These are phyloP conservation scores for Platycnemis pennipes DNA, from an alignment of 2,888 invertebrate genomes.

Conservation along the genomic window DNA sequence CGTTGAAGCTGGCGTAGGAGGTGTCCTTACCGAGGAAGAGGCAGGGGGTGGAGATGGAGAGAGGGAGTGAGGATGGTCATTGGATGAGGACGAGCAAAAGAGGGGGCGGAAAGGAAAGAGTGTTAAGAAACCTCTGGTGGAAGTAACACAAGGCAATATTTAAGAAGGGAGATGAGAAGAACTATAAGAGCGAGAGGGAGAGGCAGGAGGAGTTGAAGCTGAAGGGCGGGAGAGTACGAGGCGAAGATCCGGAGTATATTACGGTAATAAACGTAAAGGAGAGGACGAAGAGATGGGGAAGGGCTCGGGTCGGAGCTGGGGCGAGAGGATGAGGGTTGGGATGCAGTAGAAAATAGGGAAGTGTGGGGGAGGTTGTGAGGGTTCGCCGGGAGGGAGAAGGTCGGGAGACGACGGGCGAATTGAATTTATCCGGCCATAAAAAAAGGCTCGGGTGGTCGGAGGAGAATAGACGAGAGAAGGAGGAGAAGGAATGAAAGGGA, in stretches of 20 bases:
- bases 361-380: neutral
- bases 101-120: neutral
- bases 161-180: neutral
- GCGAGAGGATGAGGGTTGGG: neutral
- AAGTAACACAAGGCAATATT: constrained; percentile 6
- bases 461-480: neutral
- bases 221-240: neutral
- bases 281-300: neutral
- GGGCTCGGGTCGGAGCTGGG: neutral
- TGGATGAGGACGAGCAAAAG: neutral
- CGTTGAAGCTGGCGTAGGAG: neutral
- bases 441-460: neutral
- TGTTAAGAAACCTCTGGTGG: neutral
- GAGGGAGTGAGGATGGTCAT: neutral
- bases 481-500: no score
- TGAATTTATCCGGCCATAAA: constrained; percentile 57
- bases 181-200: neutral
- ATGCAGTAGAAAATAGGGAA: neutral
- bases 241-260: constrained; percentile 24
- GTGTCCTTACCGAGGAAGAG: neutral
- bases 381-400: neutral
- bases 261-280: constrained; percentile 55
- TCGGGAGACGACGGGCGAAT: constrained; percentile 21
- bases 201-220: neutral
- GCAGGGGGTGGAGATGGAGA: neutral